Base-by-base conservation (phyloP, 1,140 invertebrate species). In the Arctopsyche grandis region DNA sequence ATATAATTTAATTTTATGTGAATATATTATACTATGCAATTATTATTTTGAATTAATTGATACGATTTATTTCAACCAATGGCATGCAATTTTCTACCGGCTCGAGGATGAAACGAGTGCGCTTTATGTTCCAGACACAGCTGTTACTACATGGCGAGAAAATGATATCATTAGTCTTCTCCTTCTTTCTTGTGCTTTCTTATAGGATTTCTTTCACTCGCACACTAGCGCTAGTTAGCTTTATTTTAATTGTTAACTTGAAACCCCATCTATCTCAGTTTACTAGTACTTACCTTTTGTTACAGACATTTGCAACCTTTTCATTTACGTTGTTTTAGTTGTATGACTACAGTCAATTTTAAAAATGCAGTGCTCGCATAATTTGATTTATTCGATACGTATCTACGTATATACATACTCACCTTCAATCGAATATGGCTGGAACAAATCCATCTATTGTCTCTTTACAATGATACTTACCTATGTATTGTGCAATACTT, bases 81-180 rank as follows among this genome's bases (percentile, higher is more conserved):
- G 1, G 52, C 19, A 10, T 56, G 52, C 19, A 4, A 38, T 1
- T 10, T 56, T 56, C 10, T 56, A 56, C 10, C 10, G 52, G 52
- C 19, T 56, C 19, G 52, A 48, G 46, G 52, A 56, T 56, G 52
- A n/a, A 56, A 56, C 52, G n/a, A 16, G 69, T 43, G 43, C 69
- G 26, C 1, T 44, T 78, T 71, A 58, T 66, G 69, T 10, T 16
- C 22, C 3, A 4, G 26, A 38, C 29, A 38, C 29, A 38, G 29
- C 29, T 38, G 29, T 38, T 22, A 21, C 22, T 22, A 16, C 63
- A 22, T 22, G 44, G 58, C 78, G 46, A 69, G 78, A 75, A 75
- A 79, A 79, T 75, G 48, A 75, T 44, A 63, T 63, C 48, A 75
- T 79, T 66, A 66, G 73, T 79, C 73, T 79, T 63, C 52, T 56